A percentile compares a stretch with the other conserved stretches of the same genome.
phyloP scores from a whole-genome alignment of 2,797 vertebrate species.

The Falco cherrug region DNA sequence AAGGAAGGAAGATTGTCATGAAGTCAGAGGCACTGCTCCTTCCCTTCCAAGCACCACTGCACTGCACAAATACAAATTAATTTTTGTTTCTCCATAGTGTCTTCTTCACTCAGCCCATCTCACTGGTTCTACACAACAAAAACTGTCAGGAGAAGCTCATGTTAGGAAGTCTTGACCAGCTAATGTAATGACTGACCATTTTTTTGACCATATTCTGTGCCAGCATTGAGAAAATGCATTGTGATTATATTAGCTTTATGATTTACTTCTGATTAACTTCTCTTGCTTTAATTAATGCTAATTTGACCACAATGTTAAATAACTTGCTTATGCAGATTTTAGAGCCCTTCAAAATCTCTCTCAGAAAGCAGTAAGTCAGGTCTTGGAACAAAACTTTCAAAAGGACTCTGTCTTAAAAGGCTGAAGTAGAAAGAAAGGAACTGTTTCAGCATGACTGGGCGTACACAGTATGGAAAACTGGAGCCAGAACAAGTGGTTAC shows the following conservation, averaged over 20 bases:
- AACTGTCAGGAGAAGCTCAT: neutral
- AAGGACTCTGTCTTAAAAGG: neutral
- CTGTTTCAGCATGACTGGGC: conserved; percentile 7
- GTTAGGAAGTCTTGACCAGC: neutral
- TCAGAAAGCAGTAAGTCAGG: neutral
- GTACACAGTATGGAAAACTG: neutral
- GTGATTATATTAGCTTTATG: neutral
- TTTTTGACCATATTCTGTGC: neutral
- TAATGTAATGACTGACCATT: neutral
- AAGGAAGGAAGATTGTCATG: neutral
- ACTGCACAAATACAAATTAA: neutral
- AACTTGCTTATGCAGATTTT: neutral
- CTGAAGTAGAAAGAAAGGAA: neutral
- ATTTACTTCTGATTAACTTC: neutral
- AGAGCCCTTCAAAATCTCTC: neutral
- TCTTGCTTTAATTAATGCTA: neutral
- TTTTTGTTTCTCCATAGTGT: neutral
- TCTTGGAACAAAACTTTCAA: conserved; percentile 20
- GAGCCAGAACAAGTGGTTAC: conserved; percentile 28
- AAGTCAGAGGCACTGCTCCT: neutral
- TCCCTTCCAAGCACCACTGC: neutral
- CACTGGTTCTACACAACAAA: neutral
- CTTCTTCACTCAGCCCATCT: neutral
- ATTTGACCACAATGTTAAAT: neutral
- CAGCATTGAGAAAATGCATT: neutral